A percentile compares a stretch with the other conserved stretches of the same genome.
Conservation (phyloP, 2,113 vertebrate species). For the Edolisoma coerulescens region DNA sequence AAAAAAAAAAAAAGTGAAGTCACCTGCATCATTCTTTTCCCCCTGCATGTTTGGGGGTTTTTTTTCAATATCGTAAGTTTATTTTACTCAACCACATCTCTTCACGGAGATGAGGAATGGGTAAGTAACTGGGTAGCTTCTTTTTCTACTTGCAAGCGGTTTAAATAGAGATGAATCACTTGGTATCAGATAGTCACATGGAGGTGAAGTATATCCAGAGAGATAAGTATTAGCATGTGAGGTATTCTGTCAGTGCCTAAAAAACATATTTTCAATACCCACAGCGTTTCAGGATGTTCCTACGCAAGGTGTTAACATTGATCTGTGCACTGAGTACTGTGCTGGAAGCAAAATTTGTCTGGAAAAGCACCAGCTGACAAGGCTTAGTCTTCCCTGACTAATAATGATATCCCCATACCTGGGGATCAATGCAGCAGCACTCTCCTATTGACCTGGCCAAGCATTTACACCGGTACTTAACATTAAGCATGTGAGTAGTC, state of each 20-base stretch:
- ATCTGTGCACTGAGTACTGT: not conserved
- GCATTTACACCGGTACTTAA: not conserved
- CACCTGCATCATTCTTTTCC: conserved; percentile 26
- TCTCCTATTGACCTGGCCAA: conserved; percentile 5
- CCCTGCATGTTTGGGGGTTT: not conserved
- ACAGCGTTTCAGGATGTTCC: not conserved
- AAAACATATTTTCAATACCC: not conserved
- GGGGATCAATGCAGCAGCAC: not conserved
- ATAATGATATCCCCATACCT: not conserved
- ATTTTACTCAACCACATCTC: conserved; percentile 21
- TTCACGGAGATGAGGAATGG: not conserved
- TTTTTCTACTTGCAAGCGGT: conserved; percentile 10
- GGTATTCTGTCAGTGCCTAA: not conserved
- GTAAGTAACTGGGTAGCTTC: not conserved
- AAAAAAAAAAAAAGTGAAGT: conserved; percentile 69
- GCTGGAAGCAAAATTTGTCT: conserved; percentile 12
- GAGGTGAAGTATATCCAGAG: not conserved
- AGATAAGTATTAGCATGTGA: not conserved
- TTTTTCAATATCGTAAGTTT: not conserved
- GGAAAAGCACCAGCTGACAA: conserved; percentile 4
- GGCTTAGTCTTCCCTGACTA: not conserved
- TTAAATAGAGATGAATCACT: not conserved
- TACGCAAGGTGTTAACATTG: not conserved
- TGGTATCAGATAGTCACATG: not conserved
- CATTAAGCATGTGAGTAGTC: not conserved